Conservation (phyloP, 2,888 invertebrate genomes). For the Cantharis rustica region DNA sequence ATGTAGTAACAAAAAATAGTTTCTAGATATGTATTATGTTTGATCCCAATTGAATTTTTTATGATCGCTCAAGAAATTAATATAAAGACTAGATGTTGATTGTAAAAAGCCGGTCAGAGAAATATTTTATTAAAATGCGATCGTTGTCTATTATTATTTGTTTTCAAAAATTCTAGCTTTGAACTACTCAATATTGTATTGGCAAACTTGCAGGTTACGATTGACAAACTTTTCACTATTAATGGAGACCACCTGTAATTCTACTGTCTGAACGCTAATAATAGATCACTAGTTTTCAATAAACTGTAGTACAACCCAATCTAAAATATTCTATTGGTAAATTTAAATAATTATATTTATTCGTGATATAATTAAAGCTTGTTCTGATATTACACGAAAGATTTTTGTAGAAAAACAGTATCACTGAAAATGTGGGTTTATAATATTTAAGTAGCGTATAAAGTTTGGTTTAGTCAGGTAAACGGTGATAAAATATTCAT, state of each 20-base stretch:
- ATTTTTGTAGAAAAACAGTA: neutral
- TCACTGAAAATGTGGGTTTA: neutral
- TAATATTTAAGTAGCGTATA: conserved; percentile 6
- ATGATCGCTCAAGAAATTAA: no score
- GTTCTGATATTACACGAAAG: neutral
- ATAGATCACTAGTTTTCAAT: neutral
- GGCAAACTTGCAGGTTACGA: no score
- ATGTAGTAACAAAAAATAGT: no score
- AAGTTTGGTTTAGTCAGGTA: conserved; percentile 10
- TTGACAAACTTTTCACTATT: no score
- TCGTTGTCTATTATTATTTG: no score
- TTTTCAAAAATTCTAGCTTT: no score
- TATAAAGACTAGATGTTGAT: no score
- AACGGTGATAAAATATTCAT: conserved; percentile 22
- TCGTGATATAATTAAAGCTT: neutral
- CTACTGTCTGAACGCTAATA: neutral
- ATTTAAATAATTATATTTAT: neutral
- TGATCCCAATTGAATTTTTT: no score
- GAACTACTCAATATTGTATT: no score
- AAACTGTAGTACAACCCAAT: neutral
- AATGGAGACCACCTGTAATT: neutral
- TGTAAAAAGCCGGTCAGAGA: no score
- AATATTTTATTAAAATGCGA: no score
- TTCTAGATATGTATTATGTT: no score
- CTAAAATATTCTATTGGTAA: neutral